Evolutionary conservation across 2,888 invertebrate species (phyloP), one percentile per base, ranked within the genome.

Genomic region (Tryphoninae sp.): DNA sequence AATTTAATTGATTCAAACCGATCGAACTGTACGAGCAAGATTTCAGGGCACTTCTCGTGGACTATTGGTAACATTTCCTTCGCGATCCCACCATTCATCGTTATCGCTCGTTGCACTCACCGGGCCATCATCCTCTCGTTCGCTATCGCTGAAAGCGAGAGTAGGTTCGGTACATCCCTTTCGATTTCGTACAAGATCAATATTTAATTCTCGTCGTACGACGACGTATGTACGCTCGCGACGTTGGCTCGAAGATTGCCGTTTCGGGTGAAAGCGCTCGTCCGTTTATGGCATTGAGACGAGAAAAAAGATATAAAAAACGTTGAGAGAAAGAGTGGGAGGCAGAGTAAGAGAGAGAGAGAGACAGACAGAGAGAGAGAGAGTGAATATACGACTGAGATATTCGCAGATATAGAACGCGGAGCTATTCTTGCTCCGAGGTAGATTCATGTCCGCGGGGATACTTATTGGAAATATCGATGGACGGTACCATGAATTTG

Each of bases 101-200:
- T 80, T 81, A 84, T 84, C 83, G 84, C 83, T 72, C 84, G 74
- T 84, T 84, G 84, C 84, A 81, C 84, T 81, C 82, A 13, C 11
- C n/a, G 23, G 72, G 61, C 42, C 80, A 58, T 78, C 76, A 76
- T 83, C 62, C 64, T 77, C 72, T 23, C 72, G 40, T 61, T 40
- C 33, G 78, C 81, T 83, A 84, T 84, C 84, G 75, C 59, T 62
- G 59, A 81, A 80, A 84, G 80, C 67, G 45, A 74, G 79, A 86
- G 84, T 78, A 58, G 64, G 69, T 69, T 69, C 61, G 11, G 53
- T 67, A 65, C 59, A 42, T 67, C 62, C 61, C 80, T 82, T 81
- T 84, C 78, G 73, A 80, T 84, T 82, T 83, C 74, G 58, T 33
- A 74, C 73, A 80, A 76, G 78, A 83, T 84, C 85, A 85, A 85